Evolutionary conservation across 1,140 invertebrate genomes (phyloP).

Genomic region (Linepithema humile): DNA sequence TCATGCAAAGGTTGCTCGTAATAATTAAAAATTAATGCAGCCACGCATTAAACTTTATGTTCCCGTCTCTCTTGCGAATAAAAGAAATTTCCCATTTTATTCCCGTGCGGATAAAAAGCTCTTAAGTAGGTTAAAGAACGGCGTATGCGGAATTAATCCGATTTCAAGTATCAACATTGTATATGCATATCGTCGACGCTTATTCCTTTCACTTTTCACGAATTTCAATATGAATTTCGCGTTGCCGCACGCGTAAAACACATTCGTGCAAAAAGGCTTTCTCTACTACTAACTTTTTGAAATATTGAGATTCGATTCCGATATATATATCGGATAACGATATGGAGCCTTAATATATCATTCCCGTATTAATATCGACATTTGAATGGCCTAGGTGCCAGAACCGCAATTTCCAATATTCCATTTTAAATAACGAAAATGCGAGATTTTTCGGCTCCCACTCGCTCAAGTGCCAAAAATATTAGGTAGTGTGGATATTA

Average conservation of each 20-base stretch:
- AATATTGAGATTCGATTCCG: constrained; percentile 27
- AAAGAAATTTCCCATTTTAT: not conserved
- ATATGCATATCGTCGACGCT: not conserved
- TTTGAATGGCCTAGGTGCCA: not conserved
- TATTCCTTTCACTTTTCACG: not conserved
- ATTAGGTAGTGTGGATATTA: not conserved
- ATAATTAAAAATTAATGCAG: constrained; percentile 48
- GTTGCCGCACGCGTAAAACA: not conserved
- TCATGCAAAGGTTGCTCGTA: not conserved
- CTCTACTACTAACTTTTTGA: not conserved
- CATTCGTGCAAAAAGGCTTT: not conserved
- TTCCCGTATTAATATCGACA: not conserved
- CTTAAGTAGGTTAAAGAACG: not conserved
- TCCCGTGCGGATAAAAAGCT: not conserved
- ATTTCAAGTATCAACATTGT: not conserved
- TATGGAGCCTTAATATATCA: constrained; percentile 10
- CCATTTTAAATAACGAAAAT: constrained; percentile 12
- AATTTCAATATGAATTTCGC: not conserved
- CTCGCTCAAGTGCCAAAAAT: not conserved
- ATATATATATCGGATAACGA: constrained; percentile 25
- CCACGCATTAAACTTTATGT: not conserved
- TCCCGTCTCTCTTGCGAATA: not conserved
- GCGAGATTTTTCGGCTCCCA: not conserved
- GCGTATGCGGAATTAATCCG: not conserved
- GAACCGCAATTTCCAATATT: not conserved